A percentile compares a stretch with the other conserved stretches of the same genome.
phyloP scores from a whole-genome alignment of 2,113 vertebrate genomes.

The Illadopsis cleaveri region DNA sequence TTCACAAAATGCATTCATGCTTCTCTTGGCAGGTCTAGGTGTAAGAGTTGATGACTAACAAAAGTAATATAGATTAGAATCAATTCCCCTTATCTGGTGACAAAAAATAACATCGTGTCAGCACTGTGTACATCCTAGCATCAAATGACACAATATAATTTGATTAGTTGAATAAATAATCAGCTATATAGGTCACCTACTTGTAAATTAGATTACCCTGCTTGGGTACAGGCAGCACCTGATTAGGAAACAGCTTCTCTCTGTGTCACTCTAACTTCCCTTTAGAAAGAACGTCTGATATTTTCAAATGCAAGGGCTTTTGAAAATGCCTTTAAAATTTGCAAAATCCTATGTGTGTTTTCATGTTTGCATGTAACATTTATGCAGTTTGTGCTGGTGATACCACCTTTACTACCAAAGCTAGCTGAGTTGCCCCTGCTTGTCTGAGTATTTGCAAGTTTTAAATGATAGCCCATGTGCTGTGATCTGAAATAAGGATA shows the following conservation, averaged over 20 bases:
- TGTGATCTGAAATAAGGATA: constrained; percentile 29
- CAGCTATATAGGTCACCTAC: constrained; percentile 57
- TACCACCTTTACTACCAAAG: not conserved
- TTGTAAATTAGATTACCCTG: constrained; percentile 46
- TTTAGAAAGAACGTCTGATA: not conserved
- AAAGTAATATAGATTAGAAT: constrained; percentile 49
- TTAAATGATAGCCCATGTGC: not conserved
- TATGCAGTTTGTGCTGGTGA: not conserved
- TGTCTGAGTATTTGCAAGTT: constrained; percentile 7
- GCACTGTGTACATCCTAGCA: constrained; percentile 1
- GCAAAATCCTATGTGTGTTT: not conserved
- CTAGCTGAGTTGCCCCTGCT: not conserved
- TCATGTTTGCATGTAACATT: not conserved
- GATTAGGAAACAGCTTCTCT: constrained; percentile 21
- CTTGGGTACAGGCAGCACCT: constrained; percentile 19
- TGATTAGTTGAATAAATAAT: constrained; percentile 69
- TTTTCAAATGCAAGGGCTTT: not conserved
- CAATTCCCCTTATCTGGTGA: constrained; percentile 46
- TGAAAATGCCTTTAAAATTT: not conserved
- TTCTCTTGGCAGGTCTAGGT: constrained; percentile 5
- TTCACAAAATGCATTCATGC: constrained; percentile 9
- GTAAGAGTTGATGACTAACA: constrained; percentile 44
- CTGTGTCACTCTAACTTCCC: not conserved
- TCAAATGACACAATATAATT: constrained; percentile 34
- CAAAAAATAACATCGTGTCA: constrained; percentile 40